phyloP scores from a whole-genome alignment of 2,797 vertebrate genomes.

The Scleropages formosus region DNA sequence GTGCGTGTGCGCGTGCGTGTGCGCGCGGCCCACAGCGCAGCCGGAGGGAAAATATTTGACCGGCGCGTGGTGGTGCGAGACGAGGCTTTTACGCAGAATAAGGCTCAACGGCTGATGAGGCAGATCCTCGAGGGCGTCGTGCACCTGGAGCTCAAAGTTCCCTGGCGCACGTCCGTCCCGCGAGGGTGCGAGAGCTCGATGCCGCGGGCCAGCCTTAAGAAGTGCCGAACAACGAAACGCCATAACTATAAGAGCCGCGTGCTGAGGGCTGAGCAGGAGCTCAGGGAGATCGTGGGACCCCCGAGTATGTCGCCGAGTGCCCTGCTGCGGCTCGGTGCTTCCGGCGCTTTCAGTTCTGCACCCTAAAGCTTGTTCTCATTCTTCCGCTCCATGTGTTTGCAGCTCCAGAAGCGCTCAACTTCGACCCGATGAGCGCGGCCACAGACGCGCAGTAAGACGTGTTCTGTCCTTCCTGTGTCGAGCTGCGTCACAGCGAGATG shows the following conservation, averaged over 20 bases:
- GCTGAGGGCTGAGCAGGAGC: constrained; percentile 80
- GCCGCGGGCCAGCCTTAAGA: no score
- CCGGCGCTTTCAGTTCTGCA: background rate
- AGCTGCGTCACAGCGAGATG: no score
- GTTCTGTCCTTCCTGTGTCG: no score
- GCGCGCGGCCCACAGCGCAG: constrained; percentile 58
- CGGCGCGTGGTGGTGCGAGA: constrained; percentile 73
- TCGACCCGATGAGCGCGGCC: constrained; percentile 87
- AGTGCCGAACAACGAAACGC: no score
- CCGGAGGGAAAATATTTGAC: constrained; percentile 74
- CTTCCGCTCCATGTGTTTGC: no score
- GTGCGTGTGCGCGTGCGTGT: background rate
- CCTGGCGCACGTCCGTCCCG: no score
- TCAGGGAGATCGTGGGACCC: constrained; percentile 93
- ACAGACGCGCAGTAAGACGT: constrained; percentile 88
- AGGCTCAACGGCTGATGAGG: constrained; percentile 71
- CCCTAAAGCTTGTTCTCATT: background rate
- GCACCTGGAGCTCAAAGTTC: constrained; percentile 74
- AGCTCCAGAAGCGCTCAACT: constrained; percentile 90
- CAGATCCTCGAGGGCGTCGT: constrained; percentile 73
- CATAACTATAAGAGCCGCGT: no score
- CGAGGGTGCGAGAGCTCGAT: no score
- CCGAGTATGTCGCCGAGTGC: constrained; percentile 87
- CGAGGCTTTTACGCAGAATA: constrained; percentile 71
- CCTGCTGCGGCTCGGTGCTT: no score